These are phyloP conservation scores for Ooceraea biroi DNA, from an alignment of 1,140 invertebrate genomes.

Conservation along the genomic window DNA sequence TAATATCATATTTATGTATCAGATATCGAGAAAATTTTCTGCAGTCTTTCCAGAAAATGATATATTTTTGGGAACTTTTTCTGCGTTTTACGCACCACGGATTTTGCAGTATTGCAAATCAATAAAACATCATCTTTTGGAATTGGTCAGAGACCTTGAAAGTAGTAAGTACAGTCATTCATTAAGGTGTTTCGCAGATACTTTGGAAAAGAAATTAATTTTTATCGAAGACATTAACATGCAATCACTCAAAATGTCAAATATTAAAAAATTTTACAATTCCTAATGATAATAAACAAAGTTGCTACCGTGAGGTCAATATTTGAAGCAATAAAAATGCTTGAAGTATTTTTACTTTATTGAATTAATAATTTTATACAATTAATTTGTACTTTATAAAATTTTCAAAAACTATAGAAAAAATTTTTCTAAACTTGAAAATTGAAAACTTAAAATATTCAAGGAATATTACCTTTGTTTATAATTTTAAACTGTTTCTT, in stretches of 20 bases:
- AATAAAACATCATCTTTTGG: not conserved
- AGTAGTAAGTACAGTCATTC: not conserved
- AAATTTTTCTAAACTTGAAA: too few relatives aligned
- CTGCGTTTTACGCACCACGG: not conserved
- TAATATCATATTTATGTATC: constrained; percentile 3
- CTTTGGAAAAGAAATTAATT: not conserved
- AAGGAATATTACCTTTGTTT: too few relatives aligned
- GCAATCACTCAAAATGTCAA: not conserved
- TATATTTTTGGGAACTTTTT: constrained; percentile 7
- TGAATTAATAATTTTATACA: too few relatives aligned
- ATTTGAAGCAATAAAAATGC: too few relatives aligned
- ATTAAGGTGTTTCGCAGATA: not conserved
- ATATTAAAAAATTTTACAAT: not conserved
- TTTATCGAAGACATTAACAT: not conserved
- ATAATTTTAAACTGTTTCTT: too few relatives aligned
- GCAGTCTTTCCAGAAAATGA: constrained; percentile 5
- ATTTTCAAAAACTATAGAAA: too few relatives aligned
- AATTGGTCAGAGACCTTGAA: not conserved
- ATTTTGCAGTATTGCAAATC: not conserved
- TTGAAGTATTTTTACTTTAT: too few relatives aligned
- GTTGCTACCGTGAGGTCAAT: too few relatives aligned
- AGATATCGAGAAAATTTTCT: constrained; percentile 42
- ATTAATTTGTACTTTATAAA: too few relatives aligned
- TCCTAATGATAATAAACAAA: too few relatives aligned
- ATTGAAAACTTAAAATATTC: too few relatives aligned